Base-by-base conservation (phyloP, 2,113 vertebrate species). In the Grallaria varia region DNA sequence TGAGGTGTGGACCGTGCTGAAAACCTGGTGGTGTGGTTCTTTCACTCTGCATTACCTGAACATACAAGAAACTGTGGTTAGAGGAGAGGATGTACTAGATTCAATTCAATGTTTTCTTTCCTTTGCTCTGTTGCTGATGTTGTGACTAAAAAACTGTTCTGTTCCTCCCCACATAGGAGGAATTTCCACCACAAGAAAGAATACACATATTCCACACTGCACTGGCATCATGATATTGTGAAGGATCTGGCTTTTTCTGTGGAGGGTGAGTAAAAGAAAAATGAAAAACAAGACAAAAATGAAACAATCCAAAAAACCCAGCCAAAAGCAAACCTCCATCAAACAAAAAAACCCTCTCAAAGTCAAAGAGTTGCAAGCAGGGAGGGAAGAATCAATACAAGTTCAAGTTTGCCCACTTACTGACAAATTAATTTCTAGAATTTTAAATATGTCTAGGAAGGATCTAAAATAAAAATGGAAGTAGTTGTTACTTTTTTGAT, bases 191-290 rank as follows among this genome's bases (percentile, higher is more conserved):
- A 98, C 45, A 98, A 95, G 56, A 99, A 97, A 89, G 98, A 99
- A 37, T 99, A 99, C 92, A 99, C 98, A 0, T 99, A 98, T n/a
- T 98, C 98, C 10, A 98, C 98, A 3, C 87, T 98, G 47, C 99
- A 99, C 93, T 99, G 99, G 99, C 99, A 99, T 92, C 98, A 99
- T 59, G 97, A 97, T 58, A 63, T 95, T 11, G 99, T 99, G 55
- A 98, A 97, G 98, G 97, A 99, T 45, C 93, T 99, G 78, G 96
- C 98, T 94, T 99, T 99, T 97, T 99, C 99, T 59, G 37, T 98
- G 21, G 98, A 99, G 90, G 99, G 99, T 99, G 96, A 96, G 97
- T 96, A 3, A 33, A 64, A n/a, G 8, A 56, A 63, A n/a, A 68
- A n/a, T 8, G 9, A 27, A 47, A 53, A 21, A 6, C 2, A 28